Base-by-base conservation (phyloP, 2,113 vertebrate genomes). In the Chloebia gouldiae region DNA sequence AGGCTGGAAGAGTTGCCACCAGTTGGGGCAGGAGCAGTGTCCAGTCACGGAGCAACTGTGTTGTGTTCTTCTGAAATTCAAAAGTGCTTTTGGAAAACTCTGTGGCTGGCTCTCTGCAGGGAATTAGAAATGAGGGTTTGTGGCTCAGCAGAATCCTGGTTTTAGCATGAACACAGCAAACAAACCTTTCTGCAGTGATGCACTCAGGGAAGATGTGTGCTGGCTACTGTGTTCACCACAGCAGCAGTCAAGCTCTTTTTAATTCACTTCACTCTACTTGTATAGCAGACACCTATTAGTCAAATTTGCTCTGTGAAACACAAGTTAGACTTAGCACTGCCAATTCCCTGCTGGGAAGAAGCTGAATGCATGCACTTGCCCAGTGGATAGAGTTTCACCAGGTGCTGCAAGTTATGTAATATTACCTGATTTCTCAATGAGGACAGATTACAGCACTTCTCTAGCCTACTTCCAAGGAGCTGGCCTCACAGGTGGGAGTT, bases 381-480 rank as follows among this genome's bases (percentile, higher is more conserved):
- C 81, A 19, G 84, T 95, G 78, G 86, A 69, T 78, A 59, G 80
- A 72, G 68, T 92, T 95, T 88, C 92, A 95, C 90, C 91, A 78
- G 81, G 95, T 94, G 93, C 87, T 96, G 79, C 66, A 72, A 63
- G 82, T 95, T 97, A 96, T 96, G 88, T 94, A 93, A 94, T 65
- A 78, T 93, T 65, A 60, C 54, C 50, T 79, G 91, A 79, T 96
- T 97, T 95, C 97, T 92, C 87, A 95, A 93, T 47, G 15, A 95
- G 64, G 83, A 60, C 64, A 80, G 69, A 90, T 95, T 91, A 94
- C 88, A 93, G 95, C 82, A 82, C 66, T 89, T 80, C 90, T 92
- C 64, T 70, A 96, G 92, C 95, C 88, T 95, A 60, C 80, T 93
- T 97, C 86, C 92, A 96, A 95, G 93, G 91, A 95, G 66, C 64